Conservation (phyloP, 1,140 invertebrate genomes). For the Anoplolepis gracilipes region DNA sequence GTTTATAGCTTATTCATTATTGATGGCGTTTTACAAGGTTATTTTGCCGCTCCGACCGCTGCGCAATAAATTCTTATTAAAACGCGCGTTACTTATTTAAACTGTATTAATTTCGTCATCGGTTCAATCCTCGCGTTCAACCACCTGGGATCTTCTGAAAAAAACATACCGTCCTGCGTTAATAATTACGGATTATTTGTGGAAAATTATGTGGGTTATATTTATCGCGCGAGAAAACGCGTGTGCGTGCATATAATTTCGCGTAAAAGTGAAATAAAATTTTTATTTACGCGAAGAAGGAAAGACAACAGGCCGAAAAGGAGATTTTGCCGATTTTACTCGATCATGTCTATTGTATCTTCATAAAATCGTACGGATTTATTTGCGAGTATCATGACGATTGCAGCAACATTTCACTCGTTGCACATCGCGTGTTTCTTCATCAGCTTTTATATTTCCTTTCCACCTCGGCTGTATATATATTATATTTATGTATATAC, state of each 20-base stretch:
- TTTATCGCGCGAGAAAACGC: constrained; percentile 56
- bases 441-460: constrained; percentile 46
- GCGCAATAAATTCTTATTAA: constrained; percentile 63
- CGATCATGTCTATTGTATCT: constrained; percentile 10
- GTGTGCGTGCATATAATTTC: constrained; percentile 47
- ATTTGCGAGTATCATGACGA: constrained; percentile 34
- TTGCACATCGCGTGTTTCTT: constrained; percentile 28
- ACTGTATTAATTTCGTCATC: constrained; percentile 60
- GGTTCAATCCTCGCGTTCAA: constrained; percentile 47
- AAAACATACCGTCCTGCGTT: constrained; percentile 29
- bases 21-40: constrained; percentile 57
- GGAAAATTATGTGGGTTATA: constrained; percentile 49
- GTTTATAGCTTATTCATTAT: constrained; percentile 63
- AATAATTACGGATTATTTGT: constrained; percentile 46
- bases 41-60: constrained; percentile 48
- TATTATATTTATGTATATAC: not conserved
- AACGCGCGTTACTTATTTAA: constrained; percentile 58
- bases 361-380: constrained; percentile 32
- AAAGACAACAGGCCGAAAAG: not conserved
- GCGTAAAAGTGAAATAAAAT: constrained; percentile 3
- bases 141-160: constrained; percentile 39
- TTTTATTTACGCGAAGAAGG: constrained; percentile 32
- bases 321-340: not conserved
- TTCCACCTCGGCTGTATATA: not conserved
- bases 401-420: constrained; percentile 32